phyloP scores from a whole-genome alignment of 2,888 invertebrate genomes.

The Cheilosia soror region DNA sequence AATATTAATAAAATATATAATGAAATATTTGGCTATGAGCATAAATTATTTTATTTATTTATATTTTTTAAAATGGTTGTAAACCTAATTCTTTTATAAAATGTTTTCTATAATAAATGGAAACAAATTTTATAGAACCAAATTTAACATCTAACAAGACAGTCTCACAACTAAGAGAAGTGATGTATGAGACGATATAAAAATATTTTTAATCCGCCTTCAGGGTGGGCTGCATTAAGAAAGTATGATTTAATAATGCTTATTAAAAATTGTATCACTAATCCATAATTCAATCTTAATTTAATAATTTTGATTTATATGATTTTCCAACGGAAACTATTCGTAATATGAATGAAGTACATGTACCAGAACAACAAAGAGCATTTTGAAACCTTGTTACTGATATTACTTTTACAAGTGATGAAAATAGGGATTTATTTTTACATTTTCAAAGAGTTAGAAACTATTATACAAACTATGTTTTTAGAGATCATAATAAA shows the following conservation, averaged over 20 bases:
- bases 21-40: slow-evolving; percentile 1
- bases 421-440: slow-evolving; percentile 14
- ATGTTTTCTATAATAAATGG: slow-evolving; percentile 20
- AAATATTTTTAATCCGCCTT: slow-evolving; percentile 26
- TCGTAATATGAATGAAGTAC: not conserved
- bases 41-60: slow-evolving; percentile 31
- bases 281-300: not conserved
- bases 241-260: too few relatives aligned
- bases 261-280: too few relatives aligned
- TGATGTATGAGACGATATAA: slow-evolving; percentile 22
- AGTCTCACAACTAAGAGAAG: slow-evolving; percentile 13
- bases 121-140: slow-evolving; percentile 40
- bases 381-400: slow-evolving; percentile 17
- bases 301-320: slow-evolving; percentile 30
- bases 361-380: not conserved
- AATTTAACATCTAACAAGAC: slow-evolving; percentile 32
- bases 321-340: slow-evolving; percentile 20
- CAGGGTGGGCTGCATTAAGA: not conserved
- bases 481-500: slow-evolving; percentile 5
- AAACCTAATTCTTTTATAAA: slow-evolving; percentile 20
- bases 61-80: slow-evolving; percentile 18
- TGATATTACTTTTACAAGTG: slow-evolving; percentile 24
- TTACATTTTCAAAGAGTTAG: slow-evolving; percentile 14
- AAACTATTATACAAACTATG: slow-evolving; percentile 8
- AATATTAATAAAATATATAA: slow-evolving; percentile 19